phyloP scores from a whole-genome alignment of 2,888 invertebrate genomes.

The Scrobipalpa atriplicella region DNA sequence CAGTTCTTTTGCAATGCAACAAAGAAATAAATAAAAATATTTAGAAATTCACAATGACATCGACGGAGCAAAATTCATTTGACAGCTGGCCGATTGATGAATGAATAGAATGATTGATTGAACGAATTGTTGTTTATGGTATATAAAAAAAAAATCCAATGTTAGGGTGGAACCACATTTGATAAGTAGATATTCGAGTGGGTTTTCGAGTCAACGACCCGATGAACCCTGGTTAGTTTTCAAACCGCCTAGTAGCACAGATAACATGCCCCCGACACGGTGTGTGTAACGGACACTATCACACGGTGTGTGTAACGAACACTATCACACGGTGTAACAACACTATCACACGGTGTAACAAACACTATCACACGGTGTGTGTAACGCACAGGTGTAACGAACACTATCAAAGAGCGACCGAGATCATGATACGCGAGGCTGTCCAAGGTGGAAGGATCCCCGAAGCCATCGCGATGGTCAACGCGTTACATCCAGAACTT shows the following conservation, averaged over 20 bases:
- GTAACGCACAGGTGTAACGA: too few relatives aligned
- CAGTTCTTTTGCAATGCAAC: slow-evolving; percentile 31
- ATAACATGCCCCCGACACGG: too few relatives aligned
- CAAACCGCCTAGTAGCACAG: too few relatives aligned
- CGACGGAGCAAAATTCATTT: slow-evolving; percentile 35
- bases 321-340: too few relatives aligned
- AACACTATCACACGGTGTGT: too few relatives aligned
- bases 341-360: too few relatives aligned
- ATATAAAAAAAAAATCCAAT: background rate
- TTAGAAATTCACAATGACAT: slow-evolving; percentile 41
- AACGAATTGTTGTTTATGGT: background rate
- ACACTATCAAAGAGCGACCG: too few relatives aligned
- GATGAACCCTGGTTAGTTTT: too few relatives aligned
- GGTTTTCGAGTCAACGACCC: too few relatives aligned
- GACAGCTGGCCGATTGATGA: slow-evolving; percentile 25
- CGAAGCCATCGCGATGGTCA: slow-evolving; percentile 96
- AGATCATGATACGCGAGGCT: slow-evolving; percentile 95
- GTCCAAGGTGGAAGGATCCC: slow-evolving; percentile 96
- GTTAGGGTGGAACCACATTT: slow-evolving; percentile 35
- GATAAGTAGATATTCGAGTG: too few relatives aligned
- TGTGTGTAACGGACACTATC: too few relatives aligned
- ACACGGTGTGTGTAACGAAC: too few relatives aligned
- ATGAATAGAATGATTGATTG: background rate
- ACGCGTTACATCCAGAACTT: slow-evolving; percentile 96
- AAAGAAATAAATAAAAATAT: slow-evolving; percentile 40